A percentile compares a stretch with the other conserved stretches of the same genome.
Conservation (phyloP, 1,140 invertebrate genomes). For the Apis laboriosa region DNA sequence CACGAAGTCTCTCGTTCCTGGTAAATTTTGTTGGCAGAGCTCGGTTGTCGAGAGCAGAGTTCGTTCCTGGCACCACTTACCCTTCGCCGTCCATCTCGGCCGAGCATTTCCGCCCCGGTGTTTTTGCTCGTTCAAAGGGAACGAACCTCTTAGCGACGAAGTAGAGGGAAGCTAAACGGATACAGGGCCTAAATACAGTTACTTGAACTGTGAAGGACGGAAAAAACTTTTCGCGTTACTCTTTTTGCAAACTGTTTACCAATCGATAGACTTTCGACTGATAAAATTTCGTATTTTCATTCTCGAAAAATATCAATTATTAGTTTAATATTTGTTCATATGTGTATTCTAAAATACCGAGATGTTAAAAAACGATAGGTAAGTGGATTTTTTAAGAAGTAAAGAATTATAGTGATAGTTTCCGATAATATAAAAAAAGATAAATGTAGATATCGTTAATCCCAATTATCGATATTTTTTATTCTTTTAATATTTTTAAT, state of each 20-base stretch:
- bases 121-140: constrained; percentile 54
- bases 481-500: too few relatives aligned
- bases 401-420: too few relatives aligned
- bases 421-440: too few relatives aligned
- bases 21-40: constrained; percentile 23
- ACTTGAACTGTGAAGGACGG: neutral
- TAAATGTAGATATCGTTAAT: too few relatives aligned
- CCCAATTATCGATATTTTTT: too few relatives aligned
- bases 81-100: constrained; percentile 39
- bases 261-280: neutral
- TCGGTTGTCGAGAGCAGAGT: constrained; percentile 11
- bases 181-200: constrained; percentile 47
- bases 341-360: too few relatives aligned
- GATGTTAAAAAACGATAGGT: neutral
- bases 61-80: constrained; percentile 44
- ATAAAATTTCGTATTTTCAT: neutral
- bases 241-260: neutral
- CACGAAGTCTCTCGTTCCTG: neutral
- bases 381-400: too few relatives aligned
- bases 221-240: neutral
- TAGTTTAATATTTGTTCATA: too few relatives aligned
- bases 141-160: constrained; percentile 47
- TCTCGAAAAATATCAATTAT: neutral
- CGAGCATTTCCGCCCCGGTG: constrained; percentile 48
- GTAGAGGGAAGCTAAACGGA: constrained; percentile 44